These are phyloP conservation scores for Typhlichthys subterraneus DNA, from an alignment of 2,797 vertebrate species.

Conservation along the genomic window DNA sequence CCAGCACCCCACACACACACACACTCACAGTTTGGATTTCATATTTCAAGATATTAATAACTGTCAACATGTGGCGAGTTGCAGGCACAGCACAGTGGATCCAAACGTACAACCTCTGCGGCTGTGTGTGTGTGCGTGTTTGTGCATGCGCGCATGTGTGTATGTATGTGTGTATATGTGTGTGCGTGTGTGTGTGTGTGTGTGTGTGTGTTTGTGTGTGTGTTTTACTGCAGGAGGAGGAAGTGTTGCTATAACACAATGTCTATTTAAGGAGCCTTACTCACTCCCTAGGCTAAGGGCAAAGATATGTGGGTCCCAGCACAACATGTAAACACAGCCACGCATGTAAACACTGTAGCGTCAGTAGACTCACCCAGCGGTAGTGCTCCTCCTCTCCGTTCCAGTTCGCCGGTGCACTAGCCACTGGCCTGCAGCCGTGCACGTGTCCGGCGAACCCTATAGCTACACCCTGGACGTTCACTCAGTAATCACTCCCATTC, in stretches of 20 bases:
- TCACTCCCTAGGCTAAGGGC: background rate
- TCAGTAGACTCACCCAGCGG: background rate
- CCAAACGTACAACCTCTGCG: background rate
- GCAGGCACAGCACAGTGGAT: slow-evolving; percentile 10
- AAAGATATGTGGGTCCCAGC: background rate
- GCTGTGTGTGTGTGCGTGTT: background rate
- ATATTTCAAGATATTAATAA: slow-evolving; percentile 51
- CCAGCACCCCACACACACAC: slow-evolving; percentile 31
- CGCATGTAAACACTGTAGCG: background rate
- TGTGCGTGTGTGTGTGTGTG: background rate
- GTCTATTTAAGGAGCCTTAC: background rate
- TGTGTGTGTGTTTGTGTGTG: background rate
- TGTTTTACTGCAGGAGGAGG: background rate
- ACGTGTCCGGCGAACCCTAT: no score
- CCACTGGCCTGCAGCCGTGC: no score
- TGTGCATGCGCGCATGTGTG: background rate
- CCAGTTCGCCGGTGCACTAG: no score
- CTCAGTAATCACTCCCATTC: no score
- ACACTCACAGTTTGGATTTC: slow-evolving; percentile 15
- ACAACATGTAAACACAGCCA: slow-evolving; percentile 2
- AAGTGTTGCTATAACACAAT: background rate
- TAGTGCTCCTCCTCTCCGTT: no score
- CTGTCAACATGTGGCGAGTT: slow-evolving; percentile 36
- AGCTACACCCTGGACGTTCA: no score
- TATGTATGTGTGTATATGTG: background rate